phyloP scores from a whole-genome alignment of 2,797 vertebrate species.

The Babyrousa celebensis region DNA sequence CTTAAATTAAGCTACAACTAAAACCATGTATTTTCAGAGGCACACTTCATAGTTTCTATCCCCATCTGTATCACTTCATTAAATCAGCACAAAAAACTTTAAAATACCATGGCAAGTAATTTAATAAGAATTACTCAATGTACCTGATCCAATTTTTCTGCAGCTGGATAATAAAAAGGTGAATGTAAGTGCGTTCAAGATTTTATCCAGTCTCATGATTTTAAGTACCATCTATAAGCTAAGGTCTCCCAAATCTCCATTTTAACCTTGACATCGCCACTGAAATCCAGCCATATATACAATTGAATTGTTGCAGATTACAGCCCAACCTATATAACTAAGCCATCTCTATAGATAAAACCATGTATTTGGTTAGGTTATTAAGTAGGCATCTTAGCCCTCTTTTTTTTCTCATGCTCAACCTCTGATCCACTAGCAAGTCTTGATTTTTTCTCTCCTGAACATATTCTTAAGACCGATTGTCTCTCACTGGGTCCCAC shows the following conservation, averaged over 20 bases:
- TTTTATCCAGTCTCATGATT: constrained; percentile 58
- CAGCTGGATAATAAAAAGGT: constrained; percentile 76
- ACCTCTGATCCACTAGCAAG: background rate
- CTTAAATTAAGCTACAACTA: constrained; percentile 69
- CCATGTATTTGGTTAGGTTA: background rate
- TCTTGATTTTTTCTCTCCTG: background rate
- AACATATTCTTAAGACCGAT: background rate
- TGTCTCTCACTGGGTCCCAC: background rate
- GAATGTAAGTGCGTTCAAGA: constrained; percentile 53
- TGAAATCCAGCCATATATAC: background rate
- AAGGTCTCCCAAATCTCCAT: constrained; percentile 47
- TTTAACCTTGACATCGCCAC: background rate
- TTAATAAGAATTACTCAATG: constrained; percentile 82
- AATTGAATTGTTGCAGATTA: constrained; percentile 5
- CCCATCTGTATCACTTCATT: constrained; percentile 72
- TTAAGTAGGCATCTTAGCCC: background rate
- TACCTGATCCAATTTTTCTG: constrained; percentile 77
- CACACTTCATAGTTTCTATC: constrained; percentile 63
- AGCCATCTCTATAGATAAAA: constrained; percentile 2
- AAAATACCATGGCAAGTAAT: constrained; percentile 75
- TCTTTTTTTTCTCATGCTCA: background rate
- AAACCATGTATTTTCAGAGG: constrained; percentile 74
- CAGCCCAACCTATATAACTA: background rate
- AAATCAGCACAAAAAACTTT: constrained; percentile 73
- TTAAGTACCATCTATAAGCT: constrained; percentile 61